phyloP scores from a whole-genome alignment of 2,797 vertebrate species.

The Pseudopleuronectes americanus region DNA sequence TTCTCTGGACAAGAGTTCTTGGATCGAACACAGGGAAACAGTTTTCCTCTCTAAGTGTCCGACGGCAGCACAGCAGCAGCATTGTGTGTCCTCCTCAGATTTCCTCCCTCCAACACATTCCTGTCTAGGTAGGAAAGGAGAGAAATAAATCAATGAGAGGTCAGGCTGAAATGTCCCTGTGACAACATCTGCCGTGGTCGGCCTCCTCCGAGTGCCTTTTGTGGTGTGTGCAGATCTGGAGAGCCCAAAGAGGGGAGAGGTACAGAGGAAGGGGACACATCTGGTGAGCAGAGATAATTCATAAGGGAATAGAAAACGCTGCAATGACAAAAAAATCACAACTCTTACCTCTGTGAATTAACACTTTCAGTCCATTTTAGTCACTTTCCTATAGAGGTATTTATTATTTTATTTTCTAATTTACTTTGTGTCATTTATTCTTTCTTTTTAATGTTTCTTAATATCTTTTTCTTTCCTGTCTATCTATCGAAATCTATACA shows the following conservation, averaged over 20 bases:
- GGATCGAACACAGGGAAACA: slow-evolving; percentile 17
- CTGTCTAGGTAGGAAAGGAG: slow-evolving; percentile 57
- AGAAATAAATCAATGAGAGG: slow-evolving; percentile 77
- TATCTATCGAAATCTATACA: too few species aligned
- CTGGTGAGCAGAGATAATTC: slow-evolving; percentile 45
- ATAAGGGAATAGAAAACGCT: slow-evolving; percentile 34
- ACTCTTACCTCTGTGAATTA: slow-evolving; percentile 1
- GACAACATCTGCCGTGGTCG: slow-evolving; percentile 58
- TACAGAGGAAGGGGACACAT: slow-evolving; percentile 32
- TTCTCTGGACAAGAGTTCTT: background rate
- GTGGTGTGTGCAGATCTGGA: slow-evolving; percentile 25
- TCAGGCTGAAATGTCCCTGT: slow-evolving; percentile 55
- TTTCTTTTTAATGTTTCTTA: too few species aligned
- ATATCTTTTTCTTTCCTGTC: too few species aligned
- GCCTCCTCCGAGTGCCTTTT: slow-evolving; percentile 14
- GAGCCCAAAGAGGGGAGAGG: slow-evolving; percentile 13
- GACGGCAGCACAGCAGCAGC: slow-evolving; percentile 34
- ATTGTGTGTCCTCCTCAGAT: slow-evolving; percentile 52
- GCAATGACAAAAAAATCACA: slow-evolving; percentile 8
- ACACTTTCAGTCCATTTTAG: background rate
- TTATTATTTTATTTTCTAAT: too few species aligned
- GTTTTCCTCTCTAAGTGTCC: slow-evolving; percentile 15
- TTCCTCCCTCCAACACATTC: slow-evolving; percentile 61
- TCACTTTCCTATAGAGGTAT: too few species aligned
- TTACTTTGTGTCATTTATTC: too few species aligned